phyloP scores from a whole-genome alignment of 2,113 vertebrate species.

The Phrynosoma platyrhinos region DNA sequence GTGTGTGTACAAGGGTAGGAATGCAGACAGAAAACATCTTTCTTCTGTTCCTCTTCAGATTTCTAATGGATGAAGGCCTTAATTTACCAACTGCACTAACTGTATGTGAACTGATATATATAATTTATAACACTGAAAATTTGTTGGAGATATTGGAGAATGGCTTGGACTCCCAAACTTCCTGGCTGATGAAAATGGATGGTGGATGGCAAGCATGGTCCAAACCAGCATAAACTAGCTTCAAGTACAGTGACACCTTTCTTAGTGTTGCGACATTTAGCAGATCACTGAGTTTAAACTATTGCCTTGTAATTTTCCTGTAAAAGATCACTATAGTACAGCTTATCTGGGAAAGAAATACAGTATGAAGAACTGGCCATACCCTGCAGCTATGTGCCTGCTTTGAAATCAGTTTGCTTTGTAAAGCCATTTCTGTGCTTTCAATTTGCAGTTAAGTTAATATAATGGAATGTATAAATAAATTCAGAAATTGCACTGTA shows the following conservation, averaged over 20 bases:
- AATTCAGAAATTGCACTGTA: neutral
- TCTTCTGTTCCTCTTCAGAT: neutral
- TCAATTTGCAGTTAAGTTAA: neutral
- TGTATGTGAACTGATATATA: neutral
- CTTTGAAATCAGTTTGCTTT: neutral
- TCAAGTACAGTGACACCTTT: neutral
- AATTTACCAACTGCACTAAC: neutral
- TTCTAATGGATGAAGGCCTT: neutral
- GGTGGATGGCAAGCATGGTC: neutral
- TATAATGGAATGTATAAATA: constrained; percentile 2
- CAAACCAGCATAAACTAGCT: neutral
- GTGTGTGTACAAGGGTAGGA: neutral
- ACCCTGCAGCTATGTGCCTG: neutral
- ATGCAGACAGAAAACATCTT: neutral
- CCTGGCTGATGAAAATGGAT: neutral
- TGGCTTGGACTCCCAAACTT: neutral
- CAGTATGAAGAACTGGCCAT: neutral
- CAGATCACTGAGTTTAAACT: neutral
- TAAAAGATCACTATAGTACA: neutral
- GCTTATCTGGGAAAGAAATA: neutral
- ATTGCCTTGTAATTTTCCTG: neutral
- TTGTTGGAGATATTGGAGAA: neutral
- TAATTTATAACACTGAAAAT: neutral
- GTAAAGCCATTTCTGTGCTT: constrained; percentile 1
- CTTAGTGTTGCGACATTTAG: neutral